Evolutionary conservation across 2,113 vertebrate genomes (phyloP).

Genomic region (Ciconia maguari): DNA sequence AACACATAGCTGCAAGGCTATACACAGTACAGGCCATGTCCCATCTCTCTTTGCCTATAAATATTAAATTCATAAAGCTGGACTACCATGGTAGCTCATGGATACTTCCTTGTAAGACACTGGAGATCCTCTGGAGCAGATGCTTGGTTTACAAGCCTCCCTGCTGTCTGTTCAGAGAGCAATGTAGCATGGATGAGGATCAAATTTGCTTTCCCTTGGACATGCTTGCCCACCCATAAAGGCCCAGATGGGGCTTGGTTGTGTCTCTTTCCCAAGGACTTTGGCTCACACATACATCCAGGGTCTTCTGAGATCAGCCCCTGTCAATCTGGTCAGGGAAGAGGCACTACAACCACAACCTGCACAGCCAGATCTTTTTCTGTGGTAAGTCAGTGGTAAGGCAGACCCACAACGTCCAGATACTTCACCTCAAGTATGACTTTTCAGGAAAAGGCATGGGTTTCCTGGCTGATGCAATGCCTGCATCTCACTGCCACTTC

Average conservation of each 20-base stretch:
- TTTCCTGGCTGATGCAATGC: neutral
- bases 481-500: neutral
- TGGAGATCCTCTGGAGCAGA: neutral
- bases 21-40: constrained; percentile 65
- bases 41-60: constrained; percentile 52
- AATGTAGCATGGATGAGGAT: neutral
- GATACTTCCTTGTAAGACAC: neutral
- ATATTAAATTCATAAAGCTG: constrained; percentile 56
- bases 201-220: neutral
- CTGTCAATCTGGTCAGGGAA: no score
- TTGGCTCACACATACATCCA: neutral
- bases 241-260: neutral
- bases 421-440: neutral
- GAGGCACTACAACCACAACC: neutral
- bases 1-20: constrained; percentile 75
- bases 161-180: neutral
- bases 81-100: constrained; percentile 16
- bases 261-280: neutral
- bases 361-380: neutral
- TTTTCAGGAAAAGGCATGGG: neutral
- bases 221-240: neutral
- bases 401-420: neutral
- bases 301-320: neutral
- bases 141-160: neutral
- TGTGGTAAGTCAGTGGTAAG: neutral